Percentiles rank a stretch among this genome's conserved stretches.
Conservation (phyloP, 2,888 invertebrate species). For the Drosophila cyrtoloma region DNA sequence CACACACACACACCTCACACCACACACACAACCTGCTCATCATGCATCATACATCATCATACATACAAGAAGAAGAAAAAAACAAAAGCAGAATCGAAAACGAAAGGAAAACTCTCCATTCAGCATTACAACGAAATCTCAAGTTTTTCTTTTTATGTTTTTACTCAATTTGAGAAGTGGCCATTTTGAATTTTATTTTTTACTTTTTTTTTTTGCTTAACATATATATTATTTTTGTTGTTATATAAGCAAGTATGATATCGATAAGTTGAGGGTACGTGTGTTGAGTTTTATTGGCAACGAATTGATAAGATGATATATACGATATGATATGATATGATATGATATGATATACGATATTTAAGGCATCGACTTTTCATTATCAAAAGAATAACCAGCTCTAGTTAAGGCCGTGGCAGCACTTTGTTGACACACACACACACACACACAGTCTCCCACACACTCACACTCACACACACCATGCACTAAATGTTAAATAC, state of each 20-base stretch:
- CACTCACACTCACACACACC: constrained; percentile 25
- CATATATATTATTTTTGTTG: constrained; percentile 49
- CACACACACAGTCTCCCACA: constrained; percentile 23
- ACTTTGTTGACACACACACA: constrained; percentile 64
- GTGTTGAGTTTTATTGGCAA: constrained; percentile 78
- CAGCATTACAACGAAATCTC: constrained; percentile 53
- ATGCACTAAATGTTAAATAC: constrained; percentile 76
- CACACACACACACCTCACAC: constrained; percentile 3
- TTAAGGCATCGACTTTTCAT: constrained; percentile 51
- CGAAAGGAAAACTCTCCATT: constrained; percentile 12
- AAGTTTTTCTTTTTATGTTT: constrained; percentile 53
- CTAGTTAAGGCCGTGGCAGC: constrained; percentile 64
- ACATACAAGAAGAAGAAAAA: not conserved
- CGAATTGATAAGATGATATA: constrained; percentile 52
- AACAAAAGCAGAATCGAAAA: not conserved
- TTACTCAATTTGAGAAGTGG: constrained; percentile 69
- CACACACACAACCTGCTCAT: constrained; percentile 21
- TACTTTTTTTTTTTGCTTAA: constrained; percentile 20
- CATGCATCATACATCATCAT: constrained; percentile 27
- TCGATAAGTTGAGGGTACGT: constrained; percentile 61
- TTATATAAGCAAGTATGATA: constrained; percentile 52
- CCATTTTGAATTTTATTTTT: constrained; percentile 62
- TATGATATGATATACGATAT: constrained; percentile 40
- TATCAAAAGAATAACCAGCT: constrained; percentile 33
- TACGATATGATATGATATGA: constrained; percentile 27